A percentile compares a stretch with the other conserved stretches of the same genome.
Conservation (phyloP, 2,113 vertebrate genomes). For the Dipodomys merriami region DNA sequence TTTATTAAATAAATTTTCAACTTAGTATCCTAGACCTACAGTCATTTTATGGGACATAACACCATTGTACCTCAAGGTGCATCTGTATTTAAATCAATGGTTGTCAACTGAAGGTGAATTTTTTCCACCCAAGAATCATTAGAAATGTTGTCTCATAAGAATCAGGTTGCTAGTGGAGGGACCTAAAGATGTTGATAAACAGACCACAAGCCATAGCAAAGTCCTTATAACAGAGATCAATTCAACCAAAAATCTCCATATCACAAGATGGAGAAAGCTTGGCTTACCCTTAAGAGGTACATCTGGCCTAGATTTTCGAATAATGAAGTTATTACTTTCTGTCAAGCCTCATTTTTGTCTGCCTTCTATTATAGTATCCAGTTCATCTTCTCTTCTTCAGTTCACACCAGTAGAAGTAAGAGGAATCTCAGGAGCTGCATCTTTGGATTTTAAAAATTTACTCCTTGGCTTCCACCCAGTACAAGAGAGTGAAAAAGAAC, state of each 20-base stretch:
- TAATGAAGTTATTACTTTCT: background rate
- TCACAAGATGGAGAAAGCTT: background rate
- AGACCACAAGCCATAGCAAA: background rate
- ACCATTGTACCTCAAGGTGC: background rate
- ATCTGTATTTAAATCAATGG: background rate
- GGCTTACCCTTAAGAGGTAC: background rate
- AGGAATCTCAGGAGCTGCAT: background rate
- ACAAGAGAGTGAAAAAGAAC: background rate
- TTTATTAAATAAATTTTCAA: background rate
- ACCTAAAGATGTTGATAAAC: background rate
- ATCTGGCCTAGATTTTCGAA: background rate
- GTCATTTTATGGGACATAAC: background rate
- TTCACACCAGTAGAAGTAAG: background rate
- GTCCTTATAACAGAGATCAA: background rate
- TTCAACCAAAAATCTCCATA: background rate
- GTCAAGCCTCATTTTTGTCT: background rate
- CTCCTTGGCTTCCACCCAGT: background rate
- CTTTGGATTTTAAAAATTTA: background rate
- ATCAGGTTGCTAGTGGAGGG: background rate
- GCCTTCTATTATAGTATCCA: accelerated
- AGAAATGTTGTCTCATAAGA: background rate
- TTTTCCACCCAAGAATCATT: background rate
- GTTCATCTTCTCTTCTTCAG: background rate
- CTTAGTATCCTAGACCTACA: background rate
- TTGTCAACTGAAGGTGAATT: background rate